These are phyloP conservation scores for Oryctolagus cuniculus DNA, from an alignment of 2,113 vertebrate species.

Conservation along the genomic window DNA sequence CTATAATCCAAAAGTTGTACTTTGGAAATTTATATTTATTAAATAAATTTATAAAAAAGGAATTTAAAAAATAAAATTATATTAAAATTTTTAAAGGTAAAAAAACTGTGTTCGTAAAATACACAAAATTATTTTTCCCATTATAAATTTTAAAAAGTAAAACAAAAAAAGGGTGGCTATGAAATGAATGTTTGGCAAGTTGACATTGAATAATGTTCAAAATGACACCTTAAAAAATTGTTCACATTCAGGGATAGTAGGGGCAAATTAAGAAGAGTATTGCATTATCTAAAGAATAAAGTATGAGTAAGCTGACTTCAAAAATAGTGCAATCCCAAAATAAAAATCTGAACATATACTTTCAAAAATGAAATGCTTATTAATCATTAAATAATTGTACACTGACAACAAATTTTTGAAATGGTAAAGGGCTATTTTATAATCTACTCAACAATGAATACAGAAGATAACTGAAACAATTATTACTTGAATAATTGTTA, in stretches of 20 bases:
- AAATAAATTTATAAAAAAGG: too few species aligned
- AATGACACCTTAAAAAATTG: slow-evolving; percentile 69
- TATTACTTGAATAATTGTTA: neutral
- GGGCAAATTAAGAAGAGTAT: slow-evolving; percentile 55
- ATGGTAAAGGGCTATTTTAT: neutral
- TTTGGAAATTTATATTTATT: too few species aligned
- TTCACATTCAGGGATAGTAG: neutral
- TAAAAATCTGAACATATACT: neutral
- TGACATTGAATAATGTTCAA: slow-evolving; percentile 52
- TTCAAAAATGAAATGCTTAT: slow-evolving; percentile 17
- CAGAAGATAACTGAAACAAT: neutral
- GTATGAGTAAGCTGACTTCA: slow-evolving; percentile 23
- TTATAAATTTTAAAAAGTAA: too few species aligned
- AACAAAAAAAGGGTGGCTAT: neutral
- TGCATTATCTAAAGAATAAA: slow-evolving; percentile 38
- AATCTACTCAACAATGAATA: slow-evolving; percentile 7
- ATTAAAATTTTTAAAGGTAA: too few species aligned
- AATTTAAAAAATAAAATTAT: too few species aligned
- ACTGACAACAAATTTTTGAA: slow-evolving; percentile 15
- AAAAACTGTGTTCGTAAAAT: too few species aligned
- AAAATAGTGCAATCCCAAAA: neutral
- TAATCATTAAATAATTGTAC: neutral
- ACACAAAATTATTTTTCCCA: too few species aligned
- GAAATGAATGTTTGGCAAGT: slow-evolving; percentile 25
- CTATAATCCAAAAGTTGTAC: too few species aligned